Evolutionary conservation across 2,797 vertebrate species (phyloP).

Genomic region (Neomorphus geoffroyi): DNA sequence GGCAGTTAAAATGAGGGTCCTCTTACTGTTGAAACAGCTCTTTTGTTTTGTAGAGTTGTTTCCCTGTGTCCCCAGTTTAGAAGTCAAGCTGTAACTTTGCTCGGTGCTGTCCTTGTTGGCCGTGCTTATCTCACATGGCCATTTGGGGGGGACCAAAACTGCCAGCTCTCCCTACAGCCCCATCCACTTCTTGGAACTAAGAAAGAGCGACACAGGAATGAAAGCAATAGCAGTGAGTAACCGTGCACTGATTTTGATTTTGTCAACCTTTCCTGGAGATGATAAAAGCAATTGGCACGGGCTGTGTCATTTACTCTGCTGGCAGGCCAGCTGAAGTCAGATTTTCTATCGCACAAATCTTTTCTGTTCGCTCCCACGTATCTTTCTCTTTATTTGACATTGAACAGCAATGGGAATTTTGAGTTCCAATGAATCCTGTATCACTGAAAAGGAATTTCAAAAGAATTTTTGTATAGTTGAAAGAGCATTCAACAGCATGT

Average conservation of each 20-base stretch:
- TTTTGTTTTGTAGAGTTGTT: background rate
- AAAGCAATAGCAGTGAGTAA: background rate
- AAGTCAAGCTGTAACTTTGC: background rate
- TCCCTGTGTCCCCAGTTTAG: background rate
- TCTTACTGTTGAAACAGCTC: background rate
- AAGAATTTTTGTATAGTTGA: constrained; percentile 38
- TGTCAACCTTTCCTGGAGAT: background rate
- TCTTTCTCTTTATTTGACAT: background rate
- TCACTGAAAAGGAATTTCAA: constrained; percentile 3
- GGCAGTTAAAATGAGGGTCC: background rate
- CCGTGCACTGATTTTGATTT: background rate
- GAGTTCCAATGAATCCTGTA: background rate
- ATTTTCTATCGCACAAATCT: background rate
- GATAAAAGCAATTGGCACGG: background rate
- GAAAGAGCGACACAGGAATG: background rate
- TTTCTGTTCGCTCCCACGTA: background rate
- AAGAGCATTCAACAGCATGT: constrained; percentile 49
- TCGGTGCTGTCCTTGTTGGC: background rate
- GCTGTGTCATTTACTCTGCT: background rate
- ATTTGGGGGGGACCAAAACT: background rate
- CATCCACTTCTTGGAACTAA: background rate
- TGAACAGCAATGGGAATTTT: background rate
- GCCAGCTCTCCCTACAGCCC: background rate
- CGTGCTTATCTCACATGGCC: background rate
- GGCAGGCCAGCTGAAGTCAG: background rate